These are phyloP conservation scores for Nasonia giraulti DNA, from an alignment of 1,140 invertebrate genomes.

Conservation along the genomic window DNA sequence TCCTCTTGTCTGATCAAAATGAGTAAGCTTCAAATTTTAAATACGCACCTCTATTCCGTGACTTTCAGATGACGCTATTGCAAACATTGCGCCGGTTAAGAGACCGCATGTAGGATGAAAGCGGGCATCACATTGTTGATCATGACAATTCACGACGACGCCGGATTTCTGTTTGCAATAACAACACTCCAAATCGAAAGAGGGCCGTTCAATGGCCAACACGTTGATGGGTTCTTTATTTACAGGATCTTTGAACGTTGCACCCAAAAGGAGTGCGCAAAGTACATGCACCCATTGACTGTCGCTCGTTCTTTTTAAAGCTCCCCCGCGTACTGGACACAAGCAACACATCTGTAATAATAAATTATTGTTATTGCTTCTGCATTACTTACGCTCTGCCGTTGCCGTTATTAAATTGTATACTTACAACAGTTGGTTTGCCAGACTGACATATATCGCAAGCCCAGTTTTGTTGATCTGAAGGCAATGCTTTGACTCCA, in stretches of 20 bases:
- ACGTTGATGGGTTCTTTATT: constrained; percentile 73
- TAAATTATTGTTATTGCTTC: constrained; percentile 17
- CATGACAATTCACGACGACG: constrained; percentile 65
- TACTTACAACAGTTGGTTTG: constrained; percentile 64
- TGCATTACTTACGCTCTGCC: neutral
- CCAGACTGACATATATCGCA: constrained; percentile 74
- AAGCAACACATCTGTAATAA: constrained; percentile 71
- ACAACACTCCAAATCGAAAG: constrained; percentile 59
- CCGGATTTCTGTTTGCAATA: constrained; percentile 67
- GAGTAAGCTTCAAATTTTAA: neutral
- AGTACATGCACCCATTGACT: constrained; percentile 77
- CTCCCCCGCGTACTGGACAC: constrained; percentile 78
- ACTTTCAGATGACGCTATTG: constrained; percentile 52
- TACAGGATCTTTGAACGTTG: constrained; percentile 72
- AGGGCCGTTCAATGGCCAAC: constrained; percentile 60
- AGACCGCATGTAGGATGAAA: constrained; percentile 70
- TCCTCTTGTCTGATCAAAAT: neutral
- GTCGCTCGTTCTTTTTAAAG: constrained; percentile 78
- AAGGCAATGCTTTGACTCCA: constrained; percentile 68
- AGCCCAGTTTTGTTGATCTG: constrained; percentile 69
- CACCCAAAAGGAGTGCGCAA: constrained; percentile 74
- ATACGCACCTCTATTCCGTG: constrained; percentile 63
- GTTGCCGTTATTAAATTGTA: neutral
- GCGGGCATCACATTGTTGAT: constrained; percentile 56
- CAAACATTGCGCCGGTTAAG: constrained; percentile 65